Evolutionary conservation across 2,113 vertebrate species (phyloP).

Genomic region (Pseudorhombus dupliciocellatus): DNA sequence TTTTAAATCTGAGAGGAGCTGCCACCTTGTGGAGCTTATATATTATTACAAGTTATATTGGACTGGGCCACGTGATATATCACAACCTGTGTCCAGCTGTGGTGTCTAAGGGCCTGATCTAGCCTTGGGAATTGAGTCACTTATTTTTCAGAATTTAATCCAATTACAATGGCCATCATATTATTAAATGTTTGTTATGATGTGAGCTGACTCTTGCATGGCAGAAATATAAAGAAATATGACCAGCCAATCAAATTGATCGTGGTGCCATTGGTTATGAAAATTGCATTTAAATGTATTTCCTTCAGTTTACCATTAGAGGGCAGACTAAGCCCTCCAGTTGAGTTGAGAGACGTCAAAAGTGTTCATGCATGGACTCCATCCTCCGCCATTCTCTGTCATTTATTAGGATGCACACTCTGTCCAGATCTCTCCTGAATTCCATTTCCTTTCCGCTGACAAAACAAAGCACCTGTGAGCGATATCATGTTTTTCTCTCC

Average conservation of each 20-base stretch:
- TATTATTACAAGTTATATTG: too few species aligned
- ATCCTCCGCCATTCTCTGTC: background rate
- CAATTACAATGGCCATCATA: background rate
- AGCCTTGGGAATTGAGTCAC: too few species aligned
- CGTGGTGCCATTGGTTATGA: background rate
- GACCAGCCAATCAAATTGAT: background rate
- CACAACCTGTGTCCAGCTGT: too few species aligned
- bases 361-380: background rate
- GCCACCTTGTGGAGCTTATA: too few species aligned
- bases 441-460: slow-evolving; percentile 29
- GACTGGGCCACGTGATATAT: too few species aligned
- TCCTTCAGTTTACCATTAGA: slow-evolving; percentile 33
- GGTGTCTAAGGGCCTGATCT: too few species aligned
- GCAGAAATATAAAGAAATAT: background rate
- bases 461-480: slow-evolving; percentile 27
- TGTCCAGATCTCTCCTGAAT: slow-evolving; percentile 21
- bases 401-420: slow-evolving; percentile 41
- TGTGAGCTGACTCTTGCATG: too few species aligned
- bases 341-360: background rate
- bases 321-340: slow-evolving; percentile 43
- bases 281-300: background rate
- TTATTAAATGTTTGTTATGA: background rate
- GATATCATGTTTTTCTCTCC: slow-evolving; percentile 18
- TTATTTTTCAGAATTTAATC: background rate
- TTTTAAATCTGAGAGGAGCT: too few species aligned